phyloP scores from a whole-genome alignment of 2,113 vertebrate genomes.

The Zosterops lateralis region DNA sequence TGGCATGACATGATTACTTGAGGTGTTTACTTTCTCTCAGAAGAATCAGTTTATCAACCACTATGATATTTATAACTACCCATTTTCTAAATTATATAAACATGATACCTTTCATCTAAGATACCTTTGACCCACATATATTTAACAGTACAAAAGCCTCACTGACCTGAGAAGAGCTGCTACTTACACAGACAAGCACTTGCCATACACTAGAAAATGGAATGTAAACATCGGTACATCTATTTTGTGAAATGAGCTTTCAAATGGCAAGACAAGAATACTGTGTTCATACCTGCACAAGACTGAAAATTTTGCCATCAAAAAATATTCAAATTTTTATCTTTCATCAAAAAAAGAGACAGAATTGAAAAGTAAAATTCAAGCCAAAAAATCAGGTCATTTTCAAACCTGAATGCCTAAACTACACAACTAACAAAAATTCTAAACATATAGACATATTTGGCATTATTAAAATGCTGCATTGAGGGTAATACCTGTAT shows the following conservation, averaged over 20 bases:
- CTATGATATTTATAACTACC: neutral
- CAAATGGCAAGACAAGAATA: neutral
- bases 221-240: neutral
- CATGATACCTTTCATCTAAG: neutral
- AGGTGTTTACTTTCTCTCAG: neutral
- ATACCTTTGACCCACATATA: neutral
- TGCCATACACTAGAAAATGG: neutral
- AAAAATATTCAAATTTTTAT: neutral
- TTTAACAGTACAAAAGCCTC: neutral
- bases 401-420: neutral
- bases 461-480: neutral
- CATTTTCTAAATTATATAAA: neutral
- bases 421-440: neutral
- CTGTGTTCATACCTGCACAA: neutral
- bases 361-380: neutral
- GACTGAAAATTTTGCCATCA: neutral
- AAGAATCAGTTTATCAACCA: neutral
- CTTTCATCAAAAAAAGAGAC: neutral
- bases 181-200: neutral
- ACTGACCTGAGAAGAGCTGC: neutral
- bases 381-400: neutral
- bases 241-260: neutral
- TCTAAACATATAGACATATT: neutral
- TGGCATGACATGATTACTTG: neutral
- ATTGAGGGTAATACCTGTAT: conserved; percentile 81